Base-by-base conservation (phyloP, 2,888 invertebrate species). In the Spatulosminthurus flaviceps region DNA sequence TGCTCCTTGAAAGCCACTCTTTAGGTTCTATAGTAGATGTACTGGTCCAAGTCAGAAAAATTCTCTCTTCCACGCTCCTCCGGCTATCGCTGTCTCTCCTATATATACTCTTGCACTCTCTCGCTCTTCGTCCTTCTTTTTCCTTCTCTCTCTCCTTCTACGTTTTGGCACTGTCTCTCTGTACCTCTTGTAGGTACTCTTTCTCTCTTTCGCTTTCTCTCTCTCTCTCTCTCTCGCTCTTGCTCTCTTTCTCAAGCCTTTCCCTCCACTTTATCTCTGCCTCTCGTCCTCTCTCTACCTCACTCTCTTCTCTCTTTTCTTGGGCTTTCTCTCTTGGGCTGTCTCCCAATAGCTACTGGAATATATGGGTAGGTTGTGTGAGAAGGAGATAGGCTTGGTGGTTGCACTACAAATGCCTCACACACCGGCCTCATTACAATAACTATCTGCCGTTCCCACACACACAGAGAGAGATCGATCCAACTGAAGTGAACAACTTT, bases 1-100 rank as follows among this genome's bases (percentile, higher is more conserved):
- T 72, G 73, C 73, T 72, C 73, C 66, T 72, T 73, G 60, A 42
- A 70, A 70, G 69, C 70, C 13, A 60, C 13, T 72, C 41, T 43
- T 43, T 34, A 72, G 41, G 34, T n/a, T 29, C 16, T 21, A 41
- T 2, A 28, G 21, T 28, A 73, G 7, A 43, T 9, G 4, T 26
- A 21, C 16, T 60, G 29, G 73, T 73, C 73, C 73, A n/a, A 51
- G 61, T 73, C 34, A 61, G 28, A 60, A 60, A 73, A 60, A 73
- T 61, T 60, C 22, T 51, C 51, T 42, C 24, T 19, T 43, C n/a
- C 24, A 24, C 16, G 24, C 43, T 24, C 42, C 24, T 24, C 24
- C 66, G 26, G 60, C 24, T 28, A 13, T 9, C 28, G 5, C 75
- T 5, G 26, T 34, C 67, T 67, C 41, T 43, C 22, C 70, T 69